Evolutionary conservation across 2,797 vertebrate genomes (phyloP).

Genomic region (Sphenodon punctatus): DNA sequence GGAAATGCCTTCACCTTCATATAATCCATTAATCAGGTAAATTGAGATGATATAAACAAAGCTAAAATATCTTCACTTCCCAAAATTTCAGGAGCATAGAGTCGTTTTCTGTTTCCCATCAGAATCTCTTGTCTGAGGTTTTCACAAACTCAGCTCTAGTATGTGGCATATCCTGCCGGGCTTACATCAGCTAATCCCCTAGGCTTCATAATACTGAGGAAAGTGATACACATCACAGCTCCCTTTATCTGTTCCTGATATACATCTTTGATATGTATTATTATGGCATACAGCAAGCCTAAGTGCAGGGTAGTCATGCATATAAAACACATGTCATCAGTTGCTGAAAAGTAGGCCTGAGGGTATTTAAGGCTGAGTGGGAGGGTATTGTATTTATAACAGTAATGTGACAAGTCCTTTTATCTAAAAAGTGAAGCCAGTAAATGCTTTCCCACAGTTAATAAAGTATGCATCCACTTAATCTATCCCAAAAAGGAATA

Average conservation of each 20-base stretch:
- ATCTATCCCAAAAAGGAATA: not conserved
- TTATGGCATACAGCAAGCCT: slow-evolving; percentile 8
- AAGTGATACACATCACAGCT: not conserved
- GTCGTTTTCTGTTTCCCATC: not conserved
- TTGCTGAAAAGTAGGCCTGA: slow-evolving; percentile 25
- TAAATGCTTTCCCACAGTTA: slow-evolving; percentile 17
- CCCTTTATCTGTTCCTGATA: slow-evolving; percentile 20
- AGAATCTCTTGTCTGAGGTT: not conserved
- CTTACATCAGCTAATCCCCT: slow-evolving; percentile 1
- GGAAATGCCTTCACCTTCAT: too few relatives aligned
- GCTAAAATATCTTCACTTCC: not conserved
- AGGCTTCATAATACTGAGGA: not conserved
- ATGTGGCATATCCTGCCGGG: not conserved
- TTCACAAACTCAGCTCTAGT: not conserved
- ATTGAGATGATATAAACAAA: not conserved
- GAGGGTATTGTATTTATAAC: slow-evolving; percentile 51
- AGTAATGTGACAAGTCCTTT: slow-evolving; percentile 32
- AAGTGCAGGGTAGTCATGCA: slow-evolving; percentile 13
- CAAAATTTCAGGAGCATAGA: slow-evolving; percentile 5
- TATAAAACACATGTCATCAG: slow-evolving; percentile 18
- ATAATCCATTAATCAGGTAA: not conserved
- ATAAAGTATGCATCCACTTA: not conserved
- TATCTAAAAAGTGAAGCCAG: not conserved
- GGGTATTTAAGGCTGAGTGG: slow-evolving; percentile 49
- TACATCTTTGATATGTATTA: slow-evolving; percentile 40